These are phyloP conservation scores for Lasioglossum baleicum DNA, from an alignment of 1,140 invertebrate species.

Conservation along the genomic window DNA sequence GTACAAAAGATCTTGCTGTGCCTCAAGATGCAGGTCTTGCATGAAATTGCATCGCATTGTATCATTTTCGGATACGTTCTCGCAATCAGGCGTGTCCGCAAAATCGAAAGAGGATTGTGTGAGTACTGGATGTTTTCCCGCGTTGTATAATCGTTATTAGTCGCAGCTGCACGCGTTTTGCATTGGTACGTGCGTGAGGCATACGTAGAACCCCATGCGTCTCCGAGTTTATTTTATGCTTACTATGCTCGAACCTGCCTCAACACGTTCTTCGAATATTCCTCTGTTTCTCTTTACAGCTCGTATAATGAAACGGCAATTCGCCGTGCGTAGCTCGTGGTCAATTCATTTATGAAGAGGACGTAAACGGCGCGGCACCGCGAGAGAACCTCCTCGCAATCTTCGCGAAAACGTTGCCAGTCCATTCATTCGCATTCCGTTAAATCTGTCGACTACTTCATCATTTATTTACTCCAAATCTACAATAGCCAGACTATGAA, in stretches of 20 bases:
- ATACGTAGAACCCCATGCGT: constrained; percentile 67
- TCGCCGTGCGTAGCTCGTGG: constrained; percentile 54
- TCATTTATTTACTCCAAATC: not conserved
- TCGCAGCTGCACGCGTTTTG: constrained; percentile 54
- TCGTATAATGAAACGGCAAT: constrained; percentile 64
- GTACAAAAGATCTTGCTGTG: no score
- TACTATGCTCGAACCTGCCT: constrained; percentile 59
- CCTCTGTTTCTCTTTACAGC: constrained; percentile 44
- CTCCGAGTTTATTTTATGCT: constrained; percentile 68
- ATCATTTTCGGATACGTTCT: no score
- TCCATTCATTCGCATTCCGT: not conserved
- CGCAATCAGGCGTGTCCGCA: no score
- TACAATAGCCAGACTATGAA: not conserved
- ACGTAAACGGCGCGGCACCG: constrained; percentile 25
- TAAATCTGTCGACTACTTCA: not conserved
- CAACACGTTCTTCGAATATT: constrained; percentile 45
- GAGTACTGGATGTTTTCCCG: constrained; percentile 25
- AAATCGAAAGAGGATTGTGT: no score
- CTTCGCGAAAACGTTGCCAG: constrained; percentile 16
- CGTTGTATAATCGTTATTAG: constrained; percentile 62
- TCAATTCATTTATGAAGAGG: constrained; percentile 47
- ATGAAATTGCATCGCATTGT: no score
- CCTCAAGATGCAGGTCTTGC: no score
- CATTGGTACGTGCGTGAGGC: constrained; percentile 61
- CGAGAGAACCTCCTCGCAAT: constrained; percentile 31